Base-by-base conservation (phyloP, 2,113 vertebrate genomes). In the Centropristis striata region DNA sequence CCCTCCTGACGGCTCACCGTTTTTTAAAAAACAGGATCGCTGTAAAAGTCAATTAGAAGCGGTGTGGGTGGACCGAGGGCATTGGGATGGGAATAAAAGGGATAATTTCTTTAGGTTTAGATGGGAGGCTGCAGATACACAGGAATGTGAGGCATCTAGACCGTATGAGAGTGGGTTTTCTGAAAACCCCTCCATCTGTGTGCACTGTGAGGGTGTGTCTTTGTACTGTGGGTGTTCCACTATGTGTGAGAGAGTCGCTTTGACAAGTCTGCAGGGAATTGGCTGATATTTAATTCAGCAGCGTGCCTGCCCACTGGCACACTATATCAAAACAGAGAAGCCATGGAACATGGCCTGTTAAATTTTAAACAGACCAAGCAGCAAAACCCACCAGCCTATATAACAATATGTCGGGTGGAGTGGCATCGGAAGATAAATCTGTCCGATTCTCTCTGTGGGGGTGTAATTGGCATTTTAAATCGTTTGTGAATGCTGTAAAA, bases 401-500 rank as follows among this genome's bases (percentile, higher is more conserved):
- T 89, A 92, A 88, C 89, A 89, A 88, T 75, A 69, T 75, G 85
- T 85, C 90, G 61, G 65, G 49, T 55, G 41, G 70, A 79, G 47
- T 54, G 81, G 70, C 84, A 49, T 60, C 37, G 54, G 41, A 36
- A 44, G 69, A 90, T 92, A 91, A 94, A 92, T 91, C 91, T 72
- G 51, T 54, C 21, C 5, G 12, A 16, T 73, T 63, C 74, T 73
- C 67, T 64, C 53, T 27, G 54, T 21, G 27, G 66, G 46, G 60
- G 67, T 73, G 65, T 92, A 91, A 93, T 91, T 84, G 91, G 74
- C 72, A 59, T 84, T 91, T 91, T 91, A 84, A 95, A 90, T 90
- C 80, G 78, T 89, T 90, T 86, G 85, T 84, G 87, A 93, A 83
- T 51, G 93, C 87, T 87, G 88, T 93, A 94, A 95, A 94, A 96